phyloP scores from a whole-genome alignment of 2,113 vertebrate species.

The Ovibos moschatus region DNA sequence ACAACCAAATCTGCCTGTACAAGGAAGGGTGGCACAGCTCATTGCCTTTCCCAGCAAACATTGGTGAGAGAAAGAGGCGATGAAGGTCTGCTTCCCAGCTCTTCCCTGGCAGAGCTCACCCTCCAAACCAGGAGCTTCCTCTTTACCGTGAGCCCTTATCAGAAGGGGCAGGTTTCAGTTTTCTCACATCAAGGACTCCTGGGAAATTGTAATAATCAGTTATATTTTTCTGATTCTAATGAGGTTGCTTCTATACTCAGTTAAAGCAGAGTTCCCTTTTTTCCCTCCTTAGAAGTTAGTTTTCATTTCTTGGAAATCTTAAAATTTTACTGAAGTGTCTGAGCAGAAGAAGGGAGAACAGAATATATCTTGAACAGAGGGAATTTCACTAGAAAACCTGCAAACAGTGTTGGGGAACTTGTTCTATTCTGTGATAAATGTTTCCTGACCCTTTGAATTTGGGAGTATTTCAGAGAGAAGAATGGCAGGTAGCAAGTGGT shows the following conservation, averaged over 20 bases:
- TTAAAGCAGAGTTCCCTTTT: neutral
- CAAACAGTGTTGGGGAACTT: neutral
- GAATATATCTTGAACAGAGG: neutral
- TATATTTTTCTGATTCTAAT: neutral
- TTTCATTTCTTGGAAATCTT: slow-evolving; percentile 11
- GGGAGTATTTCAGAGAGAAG: slow-evolving; percentile 1
- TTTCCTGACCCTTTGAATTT: neutral
- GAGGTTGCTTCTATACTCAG: neutral
- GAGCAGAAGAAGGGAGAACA: neutral
- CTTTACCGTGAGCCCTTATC: neutral
- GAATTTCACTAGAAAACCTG: neutral
- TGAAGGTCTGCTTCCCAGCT: neutral
- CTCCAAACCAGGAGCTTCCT: neutral
- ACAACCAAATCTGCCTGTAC: neutral
- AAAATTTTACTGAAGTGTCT: neutral
- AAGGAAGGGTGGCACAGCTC: neutral
- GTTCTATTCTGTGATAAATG: neutral
- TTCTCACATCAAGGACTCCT: neutral
- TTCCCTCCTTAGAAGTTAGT: neutral
- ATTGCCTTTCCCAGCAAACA: neutral
- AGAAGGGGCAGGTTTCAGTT: neutral
- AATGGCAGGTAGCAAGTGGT: neutral
- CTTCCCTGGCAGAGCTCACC: neutral
- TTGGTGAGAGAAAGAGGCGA: neutral
- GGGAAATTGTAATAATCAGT: neutral